Percentiles rank a stretch among this genome's conserved stretches.
Evolutionary conservation across 2,797 vertebrate species (phyloP).

Genomic region (Buphagus erythrorhynchus): DNA sequence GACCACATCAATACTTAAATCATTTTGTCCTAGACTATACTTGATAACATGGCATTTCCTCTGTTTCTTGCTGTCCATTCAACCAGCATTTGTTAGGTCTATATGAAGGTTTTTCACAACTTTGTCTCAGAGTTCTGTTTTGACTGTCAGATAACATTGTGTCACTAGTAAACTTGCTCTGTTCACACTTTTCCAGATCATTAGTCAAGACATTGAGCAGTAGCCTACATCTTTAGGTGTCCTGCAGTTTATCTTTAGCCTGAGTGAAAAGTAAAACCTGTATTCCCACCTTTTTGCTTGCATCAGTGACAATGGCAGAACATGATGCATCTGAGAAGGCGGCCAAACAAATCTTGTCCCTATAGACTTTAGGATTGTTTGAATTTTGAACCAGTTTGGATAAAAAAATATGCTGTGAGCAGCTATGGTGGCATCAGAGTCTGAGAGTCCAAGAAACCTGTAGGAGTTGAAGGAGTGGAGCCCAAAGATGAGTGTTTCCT

Average conservation of each 20-base stretch:
- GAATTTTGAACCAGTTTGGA: not conserved
- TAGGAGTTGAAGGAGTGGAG: not conserved
- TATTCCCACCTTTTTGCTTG: not conserved
- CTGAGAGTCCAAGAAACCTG: not conserved
- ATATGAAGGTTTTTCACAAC: not conserved
- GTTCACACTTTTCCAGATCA: not conserved
- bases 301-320: not conserved
- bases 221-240: not conserved
- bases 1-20: not conserved
- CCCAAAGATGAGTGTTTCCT: not conserved
- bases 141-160: conserved; percentile 2
- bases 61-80: not conserved
- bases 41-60: not conserved
- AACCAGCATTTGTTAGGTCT: not conserved
- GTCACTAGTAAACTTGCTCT: not conserved
- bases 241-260: not conserved
- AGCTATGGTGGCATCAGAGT: not conserved
- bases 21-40: not conserved
- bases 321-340: not conserved
- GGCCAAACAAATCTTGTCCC: not conserved
- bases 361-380: not conserved
- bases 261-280: not conserved
- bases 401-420: not conserved
- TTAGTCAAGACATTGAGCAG: not conserved
- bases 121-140: not conserved